These are phyloP conservation scores for Labeo catla DNA, from an alignment of 2,113 vertebrate species.

Conservation along the genomic window DNA sequence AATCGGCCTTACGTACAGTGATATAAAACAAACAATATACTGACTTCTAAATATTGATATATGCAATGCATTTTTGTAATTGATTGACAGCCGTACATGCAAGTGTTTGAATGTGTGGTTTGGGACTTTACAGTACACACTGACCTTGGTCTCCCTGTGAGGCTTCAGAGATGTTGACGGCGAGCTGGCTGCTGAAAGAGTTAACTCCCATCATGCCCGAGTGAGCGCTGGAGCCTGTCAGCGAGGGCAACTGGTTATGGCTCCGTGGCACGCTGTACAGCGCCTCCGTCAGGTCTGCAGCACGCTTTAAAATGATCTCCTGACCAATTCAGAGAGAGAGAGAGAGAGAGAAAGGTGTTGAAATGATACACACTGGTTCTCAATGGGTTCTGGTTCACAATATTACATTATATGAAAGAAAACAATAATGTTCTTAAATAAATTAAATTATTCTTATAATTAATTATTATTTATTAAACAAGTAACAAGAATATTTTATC, in stretches of 20 bases:
- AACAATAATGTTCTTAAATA: neutral
- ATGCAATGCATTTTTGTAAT: neutral
- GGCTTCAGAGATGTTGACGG: conserved; percentile 87
- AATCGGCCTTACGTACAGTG: neutral
- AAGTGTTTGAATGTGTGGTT: neutral
- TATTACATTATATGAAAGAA: neutral
- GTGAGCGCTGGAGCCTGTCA: conserved; percentile 81
- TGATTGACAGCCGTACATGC: neutral
- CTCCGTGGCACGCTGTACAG: conserved; percentile 93
- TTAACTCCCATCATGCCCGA: conserved; percentile 88
- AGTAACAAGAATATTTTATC: neutral
- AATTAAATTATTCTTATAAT: neutral
- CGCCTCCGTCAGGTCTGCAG: conserved; percentile 93
- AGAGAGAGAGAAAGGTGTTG: neutral
- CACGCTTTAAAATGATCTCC: conserved; percentile 95
- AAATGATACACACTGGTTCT: neutral
- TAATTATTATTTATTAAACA: neutral
- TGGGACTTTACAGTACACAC: conserved; percentile 36
- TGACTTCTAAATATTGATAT: neutral
- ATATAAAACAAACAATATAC: neutral
- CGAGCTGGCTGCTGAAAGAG: conserved; percentile 90
- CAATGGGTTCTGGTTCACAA: neutral
- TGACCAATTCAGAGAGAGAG: conserved; percentile 56
- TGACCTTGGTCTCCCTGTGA: conserved; percentile 90
- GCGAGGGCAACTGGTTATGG: conserved; percentile 86